Base-by-base conservation (phyloP, 2,888 invertebrate species). In the Serripes groenlandicus region DNA sequence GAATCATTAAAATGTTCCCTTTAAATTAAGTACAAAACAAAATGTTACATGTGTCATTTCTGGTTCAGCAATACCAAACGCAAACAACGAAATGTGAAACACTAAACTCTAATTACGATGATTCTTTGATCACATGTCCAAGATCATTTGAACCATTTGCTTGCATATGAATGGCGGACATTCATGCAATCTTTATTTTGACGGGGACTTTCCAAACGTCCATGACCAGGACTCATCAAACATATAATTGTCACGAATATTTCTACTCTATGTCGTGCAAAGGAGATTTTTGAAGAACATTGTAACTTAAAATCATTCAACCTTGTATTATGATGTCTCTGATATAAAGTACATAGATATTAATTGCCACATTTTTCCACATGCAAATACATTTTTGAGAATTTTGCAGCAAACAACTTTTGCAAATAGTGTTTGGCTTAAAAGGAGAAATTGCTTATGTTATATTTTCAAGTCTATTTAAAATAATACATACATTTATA, bases 121-220 rank as follows among this genome's bases (percentile, higher is more conserved):
- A 49, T 23, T 35, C 68, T 73, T 66, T 66, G 68, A 60, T 75
- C 42, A 71, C 75, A 70, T 75, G 80, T 35, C 30, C 26, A 28
- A 70, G 66, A 70, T 75, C 70, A 80, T 80, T 80, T 80, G 37
- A 54, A 60, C 64, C 5, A 64, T 75, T 71, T 70, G 42, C 60
- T 73, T 70, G 70, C 66, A 62, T 52, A 42, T 34, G 60, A 80
- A 80, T 80, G 70, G 80, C 64, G 23, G 37, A 62, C 69, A 58
- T 75, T 71, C 80, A 75, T 80, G 80, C 80, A 56, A 80, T 80
- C 58, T 80, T 71, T 80, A 75, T 80, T 80, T 80, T 80, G 80
- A 80, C 75, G 75, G 32, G 64, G 28, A 42, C 28, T 9, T 62
- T 1, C 23, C 9, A 49, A 64, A 64, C 32, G 30, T 56, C 35